Evolutionary conservation across 1,140 invertebrate species (phyloP).

Genomic region (Drosophila biarmipes): DNA sequence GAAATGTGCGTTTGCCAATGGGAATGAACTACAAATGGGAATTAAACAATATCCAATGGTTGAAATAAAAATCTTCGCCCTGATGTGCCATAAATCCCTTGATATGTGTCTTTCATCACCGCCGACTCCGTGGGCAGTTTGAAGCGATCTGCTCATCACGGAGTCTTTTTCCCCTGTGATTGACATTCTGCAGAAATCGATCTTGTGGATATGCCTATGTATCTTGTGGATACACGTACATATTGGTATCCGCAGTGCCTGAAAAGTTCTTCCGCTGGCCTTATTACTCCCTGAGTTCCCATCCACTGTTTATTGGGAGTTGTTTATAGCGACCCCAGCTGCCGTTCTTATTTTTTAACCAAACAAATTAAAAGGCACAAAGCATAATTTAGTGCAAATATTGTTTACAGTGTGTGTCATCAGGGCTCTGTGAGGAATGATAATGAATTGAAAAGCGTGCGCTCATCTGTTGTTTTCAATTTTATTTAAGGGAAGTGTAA

Average conservation of each 20-base stretch:
- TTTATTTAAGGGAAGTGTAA: slow-evolving; percentile 2
- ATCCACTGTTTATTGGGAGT: slow-evolving; percentile 38
- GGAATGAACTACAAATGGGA: slow-evolving; percentile 1
- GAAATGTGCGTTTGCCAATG: slow-evolving; percentile 43
- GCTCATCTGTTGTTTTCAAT: slow-evolving; percentile 30
- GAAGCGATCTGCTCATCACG: slow-evolving; percentile 4
- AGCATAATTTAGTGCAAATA: slow-evolving; percentile 43
- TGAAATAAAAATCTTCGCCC: slow-evolving; percentile 26
- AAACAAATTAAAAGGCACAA: slow-evolving; percentile 24
- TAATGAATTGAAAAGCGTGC: slow-evolving; percentile 11
- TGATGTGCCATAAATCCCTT: slow-evolving; percentile 31
- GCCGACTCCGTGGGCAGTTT: slow-evolving; percentile 8
- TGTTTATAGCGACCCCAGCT: slow-evolving; percentile 57
- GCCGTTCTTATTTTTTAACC: slow-evolving; percentile 17
- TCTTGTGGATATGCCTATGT: slow-evolving; percentile 10
- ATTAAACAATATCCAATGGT: slow-evolving; percentile 4
- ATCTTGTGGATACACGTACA: neutral
- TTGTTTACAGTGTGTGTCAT: slow-evolving; percentile 35
- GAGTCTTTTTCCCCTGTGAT: slow-evolving; percentile 43
- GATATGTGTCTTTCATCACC: slow-evolving; percentile 55
- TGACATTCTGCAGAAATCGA: slow-evolving; percentile 62
- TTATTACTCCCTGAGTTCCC: neutral
- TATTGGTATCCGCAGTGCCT: slow-evolving; percentile 1
- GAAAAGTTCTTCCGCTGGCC: slow-evolving; percentile 59
- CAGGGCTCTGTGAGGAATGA: slow-evolving; percentile 10